Evolutionary conservation across 2,888 invertebrate genomes (phyloP).

Genomic region (Aspidapion aeneum): DNA sequence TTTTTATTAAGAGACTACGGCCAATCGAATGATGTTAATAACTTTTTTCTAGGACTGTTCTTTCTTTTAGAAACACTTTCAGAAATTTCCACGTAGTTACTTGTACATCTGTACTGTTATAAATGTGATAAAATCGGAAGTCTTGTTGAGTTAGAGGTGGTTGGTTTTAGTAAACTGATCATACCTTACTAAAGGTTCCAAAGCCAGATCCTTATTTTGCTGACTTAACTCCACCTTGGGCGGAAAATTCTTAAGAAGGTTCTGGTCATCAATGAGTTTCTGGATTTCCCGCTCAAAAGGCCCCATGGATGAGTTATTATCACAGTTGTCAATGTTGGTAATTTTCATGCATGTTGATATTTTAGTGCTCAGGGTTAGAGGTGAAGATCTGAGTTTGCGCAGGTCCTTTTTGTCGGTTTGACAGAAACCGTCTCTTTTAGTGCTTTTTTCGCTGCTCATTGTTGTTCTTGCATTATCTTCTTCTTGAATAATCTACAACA

Average conservation of each 20-base stretch:
- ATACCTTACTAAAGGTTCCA: constrained; percentile 47
- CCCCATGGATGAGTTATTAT: constrained; percentile 49
- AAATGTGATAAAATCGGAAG: no score
- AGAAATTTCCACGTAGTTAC: no score
- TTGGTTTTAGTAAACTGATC: no score
- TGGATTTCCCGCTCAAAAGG: constrained; percentile 80
- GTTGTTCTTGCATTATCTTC: constrained; percentile 50
- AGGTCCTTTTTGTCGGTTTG: constrained; percentile 65
- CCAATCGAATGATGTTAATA: no score
- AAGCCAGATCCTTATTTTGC: constrained; percentile 58
- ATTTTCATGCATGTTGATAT: constrained; percentile 51
- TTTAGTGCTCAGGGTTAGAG: constrained; percentile 50
- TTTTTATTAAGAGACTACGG: no score
- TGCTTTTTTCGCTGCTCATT: constrained; percentile 53
- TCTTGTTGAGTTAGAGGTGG: no score
- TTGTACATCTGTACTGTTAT: no score
- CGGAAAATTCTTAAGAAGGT: constrained; percentile 58
- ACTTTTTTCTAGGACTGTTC: no score
- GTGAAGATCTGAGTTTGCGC: constrained; percentile 51
- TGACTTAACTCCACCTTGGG: constrained; percentile 60
- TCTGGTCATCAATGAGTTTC: constrained; percentile 71
- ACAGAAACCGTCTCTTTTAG: constrained; percentile 61
- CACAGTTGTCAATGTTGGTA: constrained; percentile 52
- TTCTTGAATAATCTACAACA: constrained; percentile 37
- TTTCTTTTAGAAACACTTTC: no score